Evolutionary conservation across 2,888 invertebrate genomes (phyloP), one percentile per base, ranked within the genome.

Genomic region (Mechanitis mazaeus): DNA sequence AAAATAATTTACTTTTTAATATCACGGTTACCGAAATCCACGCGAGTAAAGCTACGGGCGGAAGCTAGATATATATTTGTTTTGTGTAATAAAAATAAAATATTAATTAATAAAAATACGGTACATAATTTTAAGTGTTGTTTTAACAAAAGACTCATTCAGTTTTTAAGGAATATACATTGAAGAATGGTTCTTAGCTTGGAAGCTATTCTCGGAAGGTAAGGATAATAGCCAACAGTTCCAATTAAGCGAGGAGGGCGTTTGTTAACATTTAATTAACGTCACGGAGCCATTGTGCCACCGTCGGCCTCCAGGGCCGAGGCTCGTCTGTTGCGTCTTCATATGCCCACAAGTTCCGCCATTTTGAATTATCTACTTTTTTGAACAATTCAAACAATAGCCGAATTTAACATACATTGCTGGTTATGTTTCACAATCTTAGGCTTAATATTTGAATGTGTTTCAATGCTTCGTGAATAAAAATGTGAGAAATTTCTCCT

Each of bases 251-350:
- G 86, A 83, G 84, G 82, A 89, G 88, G 86, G 88, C 87, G 89
- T 90, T 90, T 90, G 89, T 90, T 89, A 90, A 87, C 89, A 90
- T 89, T 90, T 90, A 88, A 90, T 89, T 90, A 90, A 87, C 86
- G 87, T 84, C 83, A 85, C 82, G 79, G 79, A 83, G 84, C 83
- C 78, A 88, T 89, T 89, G 89, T 88, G 85, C 84, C 76, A 83
- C 78, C 78, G 77, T 75, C 78, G 78, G 79, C 77, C 83, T 83
- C 77, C 77, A 77, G 81, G 79, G 80, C 75, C 71, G 75, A 71
- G 75, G 75, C 78, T 75, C 72, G 74, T 74, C 77, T 76, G 73
- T 76, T 77, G 75, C 72, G 76, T 77, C 80, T 79, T 79, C 77
- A 77, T 79, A 80, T 80, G 77, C 79, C 73, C 81, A 77, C 83